Evolutionary conservation across 1,140 invertebrate species (phyloP), one percentile per base, ranked within the genome.

Genomic region (Aphelinus certus): DNA sequence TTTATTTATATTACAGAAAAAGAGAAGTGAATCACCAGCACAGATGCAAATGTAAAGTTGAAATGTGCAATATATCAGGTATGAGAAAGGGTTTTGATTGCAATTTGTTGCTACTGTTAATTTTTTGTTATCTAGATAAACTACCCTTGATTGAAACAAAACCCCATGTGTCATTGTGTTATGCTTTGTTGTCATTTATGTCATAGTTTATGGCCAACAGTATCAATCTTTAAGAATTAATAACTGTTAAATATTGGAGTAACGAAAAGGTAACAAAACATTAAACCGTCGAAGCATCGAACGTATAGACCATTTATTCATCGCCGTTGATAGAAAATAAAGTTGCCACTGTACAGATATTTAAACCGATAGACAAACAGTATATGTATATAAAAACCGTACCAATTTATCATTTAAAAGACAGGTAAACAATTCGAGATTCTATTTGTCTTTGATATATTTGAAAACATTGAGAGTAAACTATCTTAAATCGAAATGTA

Each of bases 1-100:
- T 75, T 77, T 77, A 76, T 77, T 70, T 77, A 77, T 76, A 61
- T 77, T 79, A 73, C 66, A 73, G 49, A 76, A 75, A 73, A 68
- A 61, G 5, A 76, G 73, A 77, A 10, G 49, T 56, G 66, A 47
- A 49, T 58, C 9, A 68, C 71, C 63, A 77, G 60, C 63, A 74
- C 62, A 75, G 42, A 58, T 51, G 9, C 7, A 49, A 56, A 63
- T 74, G 58, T 56, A 63, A 63, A 74, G 47, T 73, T 73, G 78
- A 43, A 68, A 76, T 66, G 70, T 72, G 55, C 67, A 76, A 66
- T 66, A 62, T 57, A 73, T 3, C 57, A 62, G 53, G 47, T 61
- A 7, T 65, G 74, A 76, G 46, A 42, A 73, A 73, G 4, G 70
- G 56, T 75, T 45, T 71, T 77, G 67, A 47, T 65, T n/a, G 63